Conservation (phyloP, 2,797 vertebrate species). For the Ambastaia sidthimunki region DNA sequence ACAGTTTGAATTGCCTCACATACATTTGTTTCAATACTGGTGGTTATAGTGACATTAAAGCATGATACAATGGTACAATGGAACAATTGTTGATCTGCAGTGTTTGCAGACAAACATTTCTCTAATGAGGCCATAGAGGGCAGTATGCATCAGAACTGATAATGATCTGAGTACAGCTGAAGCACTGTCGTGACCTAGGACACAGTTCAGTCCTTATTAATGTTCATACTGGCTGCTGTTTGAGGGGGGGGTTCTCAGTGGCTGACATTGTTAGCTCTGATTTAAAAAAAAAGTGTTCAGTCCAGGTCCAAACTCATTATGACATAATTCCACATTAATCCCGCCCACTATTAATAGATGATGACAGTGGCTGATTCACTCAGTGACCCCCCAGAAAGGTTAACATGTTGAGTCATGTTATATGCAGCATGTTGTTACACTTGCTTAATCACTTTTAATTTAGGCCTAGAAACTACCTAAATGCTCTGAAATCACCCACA, state of each 20-base stretch:
- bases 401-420: constrained; percentile 42
- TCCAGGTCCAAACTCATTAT: constrained; percentile 81
- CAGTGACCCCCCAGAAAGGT: constrained; percentile 34
- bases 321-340: constrained; percentile 89
- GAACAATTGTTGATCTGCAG: constrained; percentile 74
- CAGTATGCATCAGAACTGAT: constrained; percentile 86
- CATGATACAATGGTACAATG: constrained; percentile 29
- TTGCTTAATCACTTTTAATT: no score
- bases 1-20: background rate
- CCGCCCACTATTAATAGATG: constrained; percentile 85
- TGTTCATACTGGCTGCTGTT: constrained; percentile 83
- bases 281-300: constrained; percentile 90
- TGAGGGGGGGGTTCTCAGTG: constrained; percentile 85
- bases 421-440: no score
- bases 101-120: constrained; percentile 88
- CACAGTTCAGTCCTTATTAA: constrained; percentile 86
- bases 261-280: constrained; percentile 88
- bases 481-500: no score
- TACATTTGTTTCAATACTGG: background rate
- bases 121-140: constrained; percentile 85
- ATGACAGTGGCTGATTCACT: constrained; percentile 71
- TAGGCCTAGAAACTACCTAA: no score
- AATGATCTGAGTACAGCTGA: constrained; percentile 84
- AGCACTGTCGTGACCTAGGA: constrained; percentile 89
- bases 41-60: constrained; percentile 35